phyloP scores from a whole-genome alignment of 2,888 invertebrate species.

The Eremobia ochroleuca region DNA sequence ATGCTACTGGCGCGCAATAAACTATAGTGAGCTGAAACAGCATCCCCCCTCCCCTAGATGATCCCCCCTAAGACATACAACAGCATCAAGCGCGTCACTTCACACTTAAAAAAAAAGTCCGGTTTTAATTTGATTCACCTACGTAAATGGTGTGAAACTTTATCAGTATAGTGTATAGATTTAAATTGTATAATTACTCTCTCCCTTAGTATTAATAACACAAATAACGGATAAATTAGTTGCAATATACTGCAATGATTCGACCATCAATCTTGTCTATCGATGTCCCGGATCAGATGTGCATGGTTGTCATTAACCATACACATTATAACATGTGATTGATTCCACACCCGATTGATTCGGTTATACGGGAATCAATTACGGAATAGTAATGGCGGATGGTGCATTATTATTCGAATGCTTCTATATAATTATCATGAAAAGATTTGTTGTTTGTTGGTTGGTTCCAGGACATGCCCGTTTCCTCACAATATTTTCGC shows the following conservation, averaged over 20 bases:
- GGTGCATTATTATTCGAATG: slow-evolving; percentile 4
- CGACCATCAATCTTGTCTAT: slow-evolving; percentile 57
- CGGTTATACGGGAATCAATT: slow-evolving; percentile 45
- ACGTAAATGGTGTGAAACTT: not conserved
- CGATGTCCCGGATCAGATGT: slow-evolving; percentile 51
- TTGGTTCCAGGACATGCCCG: too few relatives aligned
- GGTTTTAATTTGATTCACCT: too few relatives aligned
- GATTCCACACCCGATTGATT: slow-evolving; percentile 53
- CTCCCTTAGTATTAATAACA: not conserved
- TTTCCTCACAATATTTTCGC: too few relatives aligned
- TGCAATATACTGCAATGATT: slow-evolving; percentile 24
- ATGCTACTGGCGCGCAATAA: too few relatives aligned
- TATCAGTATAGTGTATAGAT: not conserved
- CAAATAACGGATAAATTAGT: slow-evolving; percentile 28
- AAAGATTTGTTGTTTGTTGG: too few relatives aligned
- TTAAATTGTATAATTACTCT: not conserved
- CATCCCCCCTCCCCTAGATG: too few relatives aligned
- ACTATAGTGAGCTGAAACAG: too few relatives aligned
- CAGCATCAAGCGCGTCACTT: too few relatives aligned
- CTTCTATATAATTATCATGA: not conserved
- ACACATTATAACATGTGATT: slow-evolving; percentile 51
- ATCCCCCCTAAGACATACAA: too few relatives aligned
- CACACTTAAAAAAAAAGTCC: too few relatives aligned
- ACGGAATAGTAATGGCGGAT: slow-evolving; percentile 12
- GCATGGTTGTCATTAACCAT: slow-evolving; percentile 48